Percentiles rank a stretch among this genome's conserved stretches.
Evolutionary conservation across 2,113 vertebrate species (phyloP).

Genomic region (Phyllopteryx taeniolatus): DNA sequence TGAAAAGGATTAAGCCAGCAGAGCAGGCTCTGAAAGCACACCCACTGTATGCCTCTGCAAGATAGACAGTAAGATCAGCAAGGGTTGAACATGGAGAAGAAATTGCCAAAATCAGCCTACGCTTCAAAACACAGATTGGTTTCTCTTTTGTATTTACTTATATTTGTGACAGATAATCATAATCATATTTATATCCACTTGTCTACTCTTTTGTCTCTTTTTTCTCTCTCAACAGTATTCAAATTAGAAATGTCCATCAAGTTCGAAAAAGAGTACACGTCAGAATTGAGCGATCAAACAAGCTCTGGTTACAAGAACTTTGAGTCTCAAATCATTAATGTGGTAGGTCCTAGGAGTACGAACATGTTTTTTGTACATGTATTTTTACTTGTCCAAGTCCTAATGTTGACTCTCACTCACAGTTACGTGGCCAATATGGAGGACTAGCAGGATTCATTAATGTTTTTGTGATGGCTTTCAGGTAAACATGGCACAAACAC

Average conservation of each 20-base stretch:
- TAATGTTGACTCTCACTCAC: background rate
- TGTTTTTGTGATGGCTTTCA: conserved; percentile 35
- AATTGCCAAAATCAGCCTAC: too few relatives aligned
- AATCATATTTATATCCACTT: too few relatives aligned
- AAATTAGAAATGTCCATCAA: conserved; percentile 20
- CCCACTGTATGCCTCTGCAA: too few relatives aligned
- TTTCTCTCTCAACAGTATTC: conserved; percentile 22
- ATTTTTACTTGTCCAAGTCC: background rate
- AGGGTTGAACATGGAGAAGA: too few relatives aligned
- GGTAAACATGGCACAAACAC: conserved; percentile 24
- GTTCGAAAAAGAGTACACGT: conserved; percentile 1
- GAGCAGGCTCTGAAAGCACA: too few relatives aligned
- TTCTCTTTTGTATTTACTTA: background rate
- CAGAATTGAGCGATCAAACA: background rate
- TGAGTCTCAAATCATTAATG: background rate
- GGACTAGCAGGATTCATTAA: conserved; percentile 9
- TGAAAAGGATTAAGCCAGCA: too few relatives aligned
- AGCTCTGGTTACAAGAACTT: background rate
- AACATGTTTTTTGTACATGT: background rate
- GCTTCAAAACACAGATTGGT: background rate
- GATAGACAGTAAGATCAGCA: too few relatives aligned
- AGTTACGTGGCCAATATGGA: conserved; percentile 23
- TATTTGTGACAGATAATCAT: background rate
- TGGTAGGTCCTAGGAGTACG: conserved; percentile 31
- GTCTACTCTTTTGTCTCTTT: background rate